Percentiles rank a stretch among this genome's conserved stretches.
Conservation (phyloP, 2,888 invertebrate species). For the Brachypalpus laphriformis region DNA sequence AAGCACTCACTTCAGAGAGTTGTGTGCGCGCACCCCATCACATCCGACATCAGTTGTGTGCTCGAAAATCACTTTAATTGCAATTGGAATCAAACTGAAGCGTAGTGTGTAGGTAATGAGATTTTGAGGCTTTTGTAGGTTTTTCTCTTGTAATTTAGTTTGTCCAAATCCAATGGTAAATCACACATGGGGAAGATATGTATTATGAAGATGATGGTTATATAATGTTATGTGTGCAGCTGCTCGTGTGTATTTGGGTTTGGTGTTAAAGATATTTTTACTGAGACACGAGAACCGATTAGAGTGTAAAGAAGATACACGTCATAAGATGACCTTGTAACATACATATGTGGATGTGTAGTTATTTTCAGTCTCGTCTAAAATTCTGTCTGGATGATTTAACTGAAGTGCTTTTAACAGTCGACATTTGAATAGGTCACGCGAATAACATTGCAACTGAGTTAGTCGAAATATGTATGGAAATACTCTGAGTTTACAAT, state of each 20-base stretch:
- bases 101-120: conserved; percentile 26
- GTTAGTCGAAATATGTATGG: no score
- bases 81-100: conserved; percentile 44
- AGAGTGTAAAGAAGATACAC: background rate
- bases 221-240: conserved; percentile 21
- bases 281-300: background rate
- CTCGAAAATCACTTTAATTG: conserved; percentile 61
- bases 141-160: conserved; percentile 49
- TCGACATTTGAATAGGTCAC: no score
- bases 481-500: no score
- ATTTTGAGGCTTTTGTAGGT: conserved; percentile 52
- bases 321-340: conserved; percentile 21
- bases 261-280: background rate
- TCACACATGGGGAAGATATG: conserved; percentile 44
- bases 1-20: conserved; percentile 30
- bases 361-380: conserved; percentile 5
- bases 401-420: background rate
- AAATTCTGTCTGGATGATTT: conserved; percentile 4
- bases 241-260: background rate
- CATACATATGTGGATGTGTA: background rate
- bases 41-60: conserved; percentile 46
- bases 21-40: conserved; percentile 23
- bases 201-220: conserved; percentile 21
- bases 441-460: no score
- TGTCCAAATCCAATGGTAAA: conserved; percentile 27